Percentiles rank a stretch among this genome's conserved stretches.
These are phyloP conservation scores for Rhyacichthys aspro DNA, from an alignment of 2,797 vertebrate species.

Conservation along the genomic window DNA sequence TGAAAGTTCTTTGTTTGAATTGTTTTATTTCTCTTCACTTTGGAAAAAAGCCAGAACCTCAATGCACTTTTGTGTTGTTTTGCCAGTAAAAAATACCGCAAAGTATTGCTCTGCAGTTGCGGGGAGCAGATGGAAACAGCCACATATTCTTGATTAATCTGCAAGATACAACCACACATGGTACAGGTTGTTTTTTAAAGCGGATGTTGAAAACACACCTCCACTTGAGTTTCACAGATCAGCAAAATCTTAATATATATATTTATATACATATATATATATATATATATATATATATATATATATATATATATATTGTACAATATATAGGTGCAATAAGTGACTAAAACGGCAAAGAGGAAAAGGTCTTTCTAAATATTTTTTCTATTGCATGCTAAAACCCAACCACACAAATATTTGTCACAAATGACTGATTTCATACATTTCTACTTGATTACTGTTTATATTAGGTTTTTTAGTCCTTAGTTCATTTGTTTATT, in stretches of 20 bases:
- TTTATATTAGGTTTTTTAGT: too few relatives aligned
- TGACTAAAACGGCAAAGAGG: background rate
- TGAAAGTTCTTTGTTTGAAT: slow-evolving; percentile 7
- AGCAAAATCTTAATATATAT: background rate
- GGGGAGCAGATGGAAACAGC: slow-evolving; percentile 45
- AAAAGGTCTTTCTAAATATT: too few relatives aligned
- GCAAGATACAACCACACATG: slow-evolving; percentile 49
- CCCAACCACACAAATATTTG: too few relatives aligned
- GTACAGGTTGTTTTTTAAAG: slow-evolving; percentile 3
- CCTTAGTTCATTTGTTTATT: too few relatives aligned
- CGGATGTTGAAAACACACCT: slow-evolving; percentile 26
- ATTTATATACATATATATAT: too few relatives aligned
- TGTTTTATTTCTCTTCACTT: slow-evolving; percentile 6
- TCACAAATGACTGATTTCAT: too few relatives aligned
- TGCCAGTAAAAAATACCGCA: slow-evolving; percentile 35
- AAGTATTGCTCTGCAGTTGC: slow-evolving; percentile 3
- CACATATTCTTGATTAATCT: slow-evolving; percentile 31
- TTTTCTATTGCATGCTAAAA: slow-evolving; percentile 2
- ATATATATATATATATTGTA: too few relatives aligned
- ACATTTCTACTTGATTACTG: too few relatives aligned
- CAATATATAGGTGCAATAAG: background rate
- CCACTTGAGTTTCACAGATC: background rate
- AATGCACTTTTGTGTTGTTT: slow-evolving; percentile 11
- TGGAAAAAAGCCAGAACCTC: slow-evolving; percentile 13
- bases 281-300: too few relatives aligned